phyloP scores from a whole-genome alignment of 2,113 vertebrate genomes.

The Syngnathus floridae region DNA sequence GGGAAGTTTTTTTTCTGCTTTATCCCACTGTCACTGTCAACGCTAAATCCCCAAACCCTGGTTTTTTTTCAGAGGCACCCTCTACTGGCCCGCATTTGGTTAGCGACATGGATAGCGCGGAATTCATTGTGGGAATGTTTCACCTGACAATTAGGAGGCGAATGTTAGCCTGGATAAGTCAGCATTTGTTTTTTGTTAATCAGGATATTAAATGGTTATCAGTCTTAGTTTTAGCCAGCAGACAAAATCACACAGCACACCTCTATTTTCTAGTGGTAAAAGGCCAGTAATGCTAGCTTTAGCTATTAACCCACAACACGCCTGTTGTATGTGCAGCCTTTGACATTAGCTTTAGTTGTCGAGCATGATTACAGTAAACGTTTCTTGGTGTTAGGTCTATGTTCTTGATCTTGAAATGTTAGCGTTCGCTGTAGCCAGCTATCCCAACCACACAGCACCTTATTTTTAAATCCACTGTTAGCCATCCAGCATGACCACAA shows the following conservation, averaged over 20 bases:
- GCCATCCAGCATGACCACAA: not conserved
- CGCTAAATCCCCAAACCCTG: conserved; percentile 28
- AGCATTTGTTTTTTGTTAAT: not conserved
- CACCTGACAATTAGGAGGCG: not conserved
- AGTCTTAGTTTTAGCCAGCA: not conserved
- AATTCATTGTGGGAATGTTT: not conserved
- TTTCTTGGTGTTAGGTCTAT: too few species aligned
- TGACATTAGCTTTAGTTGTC: not conserved
- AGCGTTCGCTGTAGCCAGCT: not conserved
- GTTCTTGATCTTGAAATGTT: too few species aligned
- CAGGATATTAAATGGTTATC: not conserved
- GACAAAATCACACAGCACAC: not conserved
- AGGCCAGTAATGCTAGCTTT: not conserved
- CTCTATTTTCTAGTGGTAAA: not conserved
- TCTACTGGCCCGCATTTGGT: conserved; percentile 56
- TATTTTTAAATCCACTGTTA: not conserved
- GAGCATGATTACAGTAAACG: not conserved
- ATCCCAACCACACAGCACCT: too few species aligned
- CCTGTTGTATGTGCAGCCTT: too few species aligned
- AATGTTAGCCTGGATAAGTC: not conserved
- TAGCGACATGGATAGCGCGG: not conserved
- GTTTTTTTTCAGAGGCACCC: conserved; percentile 12
- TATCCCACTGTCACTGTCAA: conserved; percentile 4
- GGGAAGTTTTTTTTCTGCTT: conserved; percentile 73
- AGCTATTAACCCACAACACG: not conserved